These are phyloP conservation scores for Linnaemya vulpina DNA, from an alignment of 2,888 invertebrate species.

Conservation along the genomic window DNA sequence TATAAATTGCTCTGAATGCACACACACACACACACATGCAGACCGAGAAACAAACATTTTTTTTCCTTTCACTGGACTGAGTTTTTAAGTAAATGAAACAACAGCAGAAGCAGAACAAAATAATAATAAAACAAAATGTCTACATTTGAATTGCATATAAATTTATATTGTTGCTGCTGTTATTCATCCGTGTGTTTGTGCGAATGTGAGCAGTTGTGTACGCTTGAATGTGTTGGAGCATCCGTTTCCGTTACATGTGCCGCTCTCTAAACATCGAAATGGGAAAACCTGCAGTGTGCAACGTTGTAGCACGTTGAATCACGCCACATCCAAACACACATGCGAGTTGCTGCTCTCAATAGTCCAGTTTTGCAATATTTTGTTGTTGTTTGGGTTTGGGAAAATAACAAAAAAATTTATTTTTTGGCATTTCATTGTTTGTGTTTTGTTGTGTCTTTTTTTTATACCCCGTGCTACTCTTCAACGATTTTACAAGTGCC, in stretches of 20 bases:
- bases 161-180: slow-evolving; percentile 29
- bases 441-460: slow-evolving; percentile 21
- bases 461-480: slow-evolving; percentile 54
- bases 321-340: background rate
- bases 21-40: background rate
- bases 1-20: slow-evolving; percentile 38
- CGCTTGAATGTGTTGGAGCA: slow-evolving; percentile 54
- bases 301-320: slow-evolving; percentile 55
- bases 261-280: slow-evolving; percentile 61
- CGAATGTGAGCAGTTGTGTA: too few relatives aligned
- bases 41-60: background rate
- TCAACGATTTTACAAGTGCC: slow-evolving; percentile 70
- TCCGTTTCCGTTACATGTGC: slow-evolving; percentile 70
- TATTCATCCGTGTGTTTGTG: slow-evolving; percentile 3
- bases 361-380: slow-evolving; percentile 41
- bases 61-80: slow-evolving; percentile 7
- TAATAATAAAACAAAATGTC: slow-evolving; percentile 33
- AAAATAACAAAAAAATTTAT: slow-evolving; percentile 13
- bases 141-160: slow-evolving; percentile 58
- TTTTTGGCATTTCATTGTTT: slow-evolving; percentile 26
- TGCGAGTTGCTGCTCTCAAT: background rate
- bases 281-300: slow-evolving; percentile 59
- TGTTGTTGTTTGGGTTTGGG: slow-evolving; percentile 14
- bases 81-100: slow-evolving; percentile 38
- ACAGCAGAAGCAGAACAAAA: background rate